phyloP scores from a whole-genome alignment of 2,113 vertebrate species.

The Apistogramma diplotaenia region DNA sequence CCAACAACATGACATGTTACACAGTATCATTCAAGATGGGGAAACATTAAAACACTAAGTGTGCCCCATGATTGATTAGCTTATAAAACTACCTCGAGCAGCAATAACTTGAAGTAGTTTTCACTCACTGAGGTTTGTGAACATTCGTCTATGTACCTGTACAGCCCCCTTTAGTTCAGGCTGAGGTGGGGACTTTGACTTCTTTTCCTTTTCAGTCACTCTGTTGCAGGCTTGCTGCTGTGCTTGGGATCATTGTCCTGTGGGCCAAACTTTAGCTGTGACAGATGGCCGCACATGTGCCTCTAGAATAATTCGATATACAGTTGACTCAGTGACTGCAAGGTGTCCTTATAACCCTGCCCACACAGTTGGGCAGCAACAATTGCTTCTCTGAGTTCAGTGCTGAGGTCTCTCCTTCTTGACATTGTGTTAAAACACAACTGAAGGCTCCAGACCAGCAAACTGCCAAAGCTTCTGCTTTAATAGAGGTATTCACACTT shows the following conservation, averaged over 20 bases:
- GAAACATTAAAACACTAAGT: background rate
- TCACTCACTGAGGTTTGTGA: background rate
- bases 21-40: background rate
- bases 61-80: background rate
- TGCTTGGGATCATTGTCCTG: too few species aligned
- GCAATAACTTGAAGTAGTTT: background rate
- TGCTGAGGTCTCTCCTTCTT: background rate
- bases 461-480: background rate
- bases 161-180: background rate
- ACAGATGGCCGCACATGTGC: too few species aligned
- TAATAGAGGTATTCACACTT: background rate
- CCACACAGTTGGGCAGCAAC: background rate
- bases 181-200: background rate
- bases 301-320: too few species aligned
- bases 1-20: background rate
- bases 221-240: too few species aligned
- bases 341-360: background rate
- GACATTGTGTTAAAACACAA: background rate
- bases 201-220: background rate
- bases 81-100: background rate
- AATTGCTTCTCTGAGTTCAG: background rate
- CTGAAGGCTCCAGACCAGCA: too few species aligned
- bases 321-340: too few species aligned
- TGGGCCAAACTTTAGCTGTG: too few species aligned
- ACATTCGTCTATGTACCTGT: background rate